Evolutionary conservation across 2,113 vertebrate genomes (phyloP).

Genomic region (Oncorhynchus clarkii): DNA sequence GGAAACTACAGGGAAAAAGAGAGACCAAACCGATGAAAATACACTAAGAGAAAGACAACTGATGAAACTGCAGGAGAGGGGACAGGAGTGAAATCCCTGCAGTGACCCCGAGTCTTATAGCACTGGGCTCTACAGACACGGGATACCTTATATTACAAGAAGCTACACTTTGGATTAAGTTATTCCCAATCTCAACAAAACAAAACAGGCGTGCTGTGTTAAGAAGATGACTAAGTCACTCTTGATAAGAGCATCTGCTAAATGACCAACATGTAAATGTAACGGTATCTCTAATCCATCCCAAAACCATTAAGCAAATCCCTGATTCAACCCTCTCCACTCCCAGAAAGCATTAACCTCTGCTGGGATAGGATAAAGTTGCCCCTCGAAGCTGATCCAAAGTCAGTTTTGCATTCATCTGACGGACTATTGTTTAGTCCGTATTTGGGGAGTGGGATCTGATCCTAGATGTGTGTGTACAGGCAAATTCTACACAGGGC

Average conservation of each 20-base stretch:
- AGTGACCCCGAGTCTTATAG: neutral
- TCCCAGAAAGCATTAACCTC: neutral
- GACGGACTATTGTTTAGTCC: neutral
- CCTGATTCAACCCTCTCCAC: neutral
- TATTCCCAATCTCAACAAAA: too few relatives aligned
- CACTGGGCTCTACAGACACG: neutral
- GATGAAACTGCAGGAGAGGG: neutral
- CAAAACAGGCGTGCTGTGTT: too few relatives aligned
- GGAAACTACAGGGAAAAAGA: conserved; percentile 81
- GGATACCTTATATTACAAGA: too few relatives aligned
- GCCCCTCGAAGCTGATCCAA: conserved; percentile 1
- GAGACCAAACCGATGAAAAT: too few relatives aligned
- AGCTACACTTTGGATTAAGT: too few relatives aligned
- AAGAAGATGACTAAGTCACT: too few relatives aligned
- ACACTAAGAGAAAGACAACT: too few relatives aligned
- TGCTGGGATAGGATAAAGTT: neutral
- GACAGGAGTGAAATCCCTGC: neutral
- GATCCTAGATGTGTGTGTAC: conserved; percentile 31
- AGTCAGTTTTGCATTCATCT: neutral
- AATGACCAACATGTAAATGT: too few relatives aligned
- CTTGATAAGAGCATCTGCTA: too few relatives aligned
- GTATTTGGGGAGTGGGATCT: neutral
- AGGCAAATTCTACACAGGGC: neutral
- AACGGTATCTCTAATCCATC: too few relatives aligned
- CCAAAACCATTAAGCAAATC: too few relatives aligned